Conservation (phyloP, 2,113 vertebrate species). For the Gavialis gangeticus region DNA sequence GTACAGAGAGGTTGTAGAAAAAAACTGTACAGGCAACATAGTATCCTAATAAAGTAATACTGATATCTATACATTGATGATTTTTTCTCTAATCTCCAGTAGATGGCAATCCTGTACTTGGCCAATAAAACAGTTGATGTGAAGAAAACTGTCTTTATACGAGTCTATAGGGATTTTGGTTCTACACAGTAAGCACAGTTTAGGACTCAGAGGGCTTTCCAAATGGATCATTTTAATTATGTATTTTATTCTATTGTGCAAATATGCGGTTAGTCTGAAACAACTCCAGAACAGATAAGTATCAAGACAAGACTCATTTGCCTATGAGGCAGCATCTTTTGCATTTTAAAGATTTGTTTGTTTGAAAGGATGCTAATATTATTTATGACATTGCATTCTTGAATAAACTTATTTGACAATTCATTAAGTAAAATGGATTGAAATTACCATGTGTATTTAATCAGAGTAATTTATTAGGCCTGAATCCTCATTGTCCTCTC, state of each 20-base stretch:
- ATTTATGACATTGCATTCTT: background rate
- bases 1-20: background rate
- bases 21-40: background rate
- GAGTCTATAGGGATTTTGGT: background rate
- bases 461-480: background rate
- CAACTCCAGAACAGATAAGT: background rate
- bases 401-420: background rate
- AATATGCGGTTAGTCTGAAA: background rate
- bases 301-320: background rate
- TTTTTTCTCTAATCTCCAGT: slow-evolving; percentile 55
- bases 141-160: background rate
- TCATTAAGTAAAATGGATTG: background rate
- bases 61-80: background rate
- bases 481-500: background rate
- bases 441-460: background rate
- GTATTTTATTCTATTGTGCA: background rate
- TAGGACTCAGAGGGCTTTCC: background rate
- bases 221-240: background rate
- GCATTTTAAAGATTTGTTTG: background rate
- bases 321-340: background rate
- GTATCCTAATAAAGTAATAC: background rate
- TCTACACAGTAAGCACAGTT: background rate
- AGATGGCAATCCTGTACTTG: slow-evolving; percentile 71
- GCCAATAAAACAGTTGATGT: background rate
- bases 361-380: background rate